Conservation (phyloP, 2,888 invertebrate genomes). For the Nephrotoma appendiculata region DNA sequence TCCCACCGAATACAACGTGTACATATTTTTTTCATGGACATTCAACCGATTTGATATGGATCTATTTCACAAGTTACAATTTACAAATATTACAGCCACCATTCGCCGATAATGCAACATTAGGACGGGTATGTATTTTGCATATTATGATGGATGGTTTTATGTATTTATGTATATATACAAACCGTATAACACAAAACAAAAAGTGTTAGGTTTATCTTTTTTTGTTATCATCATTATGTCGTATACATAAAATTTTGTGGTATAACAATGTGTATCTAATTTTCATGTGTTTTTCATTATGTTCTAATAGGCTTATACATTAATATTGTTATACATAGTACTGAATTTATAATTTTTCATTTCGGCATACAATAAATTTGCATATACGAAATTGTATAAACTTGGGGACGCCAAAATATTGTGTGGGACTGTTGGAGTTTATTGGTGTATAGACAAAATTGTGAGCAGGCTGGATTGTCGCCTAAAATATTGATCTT, state of each 20-base stretch:
- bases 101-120: conserved; percentile 37
- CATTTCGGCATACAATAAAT: not conserved
- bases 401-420: not conserved
- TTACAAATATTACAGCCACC: conserved; percentile 57
- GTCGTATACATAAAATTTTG: not conserved
- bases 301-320: not conserved
- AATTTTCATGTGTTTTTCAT: not conserved
- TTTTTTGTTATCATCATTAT: not conserved
- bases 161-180: not conserved
- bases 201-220: not conserved
- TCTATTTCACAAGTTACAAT: conserved; percentile 74
- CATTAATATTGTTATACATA: not conserved
- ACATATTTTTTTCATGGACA: conserved; percentile 72
- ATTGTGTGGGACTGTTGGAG: not conserved
- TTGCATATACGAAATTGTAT: not conserved
- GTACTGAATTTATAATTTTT: not conserved
- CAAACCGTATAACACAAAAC: not conserved
- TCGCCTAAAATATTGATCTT: not conserved
- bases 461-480: not conserved
- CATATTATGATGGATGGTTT: not conserved
- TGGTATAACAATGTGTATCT: not conserved
- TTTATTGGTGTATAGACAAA: not conserved
- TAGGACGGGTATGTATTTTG: conserved; percentile 29
- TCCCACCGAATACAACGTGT: conserved; percentile 76
- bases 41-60: conserved; percentile 68